Evolutionary conservation across 2,888 invertebrate species (phyloP), one percentile per base, ranked within the genome.

Genomic region (Cerastis leucographa): DNA sequence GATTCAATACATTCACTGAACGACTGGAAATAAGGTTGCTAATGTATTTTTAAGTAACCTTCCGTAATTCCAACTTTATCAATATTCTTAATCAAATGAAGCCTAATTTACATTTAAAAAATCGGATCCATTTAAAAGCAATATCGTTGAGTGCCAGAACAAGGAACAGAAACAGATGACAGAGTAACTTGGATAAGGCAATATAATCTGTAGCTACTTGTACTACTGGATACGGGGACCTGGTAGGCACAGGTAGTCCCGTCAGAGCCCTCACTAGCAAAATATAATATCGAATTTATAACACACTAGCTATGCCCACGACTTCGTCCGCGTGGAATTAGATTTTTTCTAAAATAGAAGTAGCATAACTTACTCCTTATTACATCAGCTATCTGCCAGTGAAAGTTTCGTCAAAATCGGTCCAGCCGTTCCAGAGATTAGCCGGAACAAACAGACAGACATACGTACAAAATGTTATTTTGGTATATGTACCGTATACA

Each of bases 61-160:
- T 76, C 61, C 78, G 76, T 83, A 84, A 87, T 83, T 81, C 77
- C 54, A 82, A 78, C 81, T 86, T 78, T 79, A 89, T 90, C 90
- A 86, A 88, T 90, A 89, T 88, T 85, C 85, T 75, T 78, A 89
- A 88, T 89, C 87, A 85, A 91, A 90, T 90, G 87, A 90, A 87
- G 49, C 82, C 82, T 78, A 82, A 89, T 91, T 89, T 90, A 86
- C 88, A 87, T 89, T 88, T 88, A 80, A 86, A 87, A 88, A 89
- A 86, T 85, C 65, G 79, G 75, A 73, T 85, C 82, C 85, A 87
- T 89, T 89, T 86, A 76, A 81, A 85, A 83, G 87, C 88, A 91
- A 90, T 90, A 81, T 69, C 35, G 74, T 69, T 85, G 78, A 90
- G 89, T 91, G 86, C 85, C 66, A 71, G 71, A 64, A 74, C 65